Conservation (phyloP, 2,888 invertebrate genomes). For the Pantelozetes paolii region DNA sequence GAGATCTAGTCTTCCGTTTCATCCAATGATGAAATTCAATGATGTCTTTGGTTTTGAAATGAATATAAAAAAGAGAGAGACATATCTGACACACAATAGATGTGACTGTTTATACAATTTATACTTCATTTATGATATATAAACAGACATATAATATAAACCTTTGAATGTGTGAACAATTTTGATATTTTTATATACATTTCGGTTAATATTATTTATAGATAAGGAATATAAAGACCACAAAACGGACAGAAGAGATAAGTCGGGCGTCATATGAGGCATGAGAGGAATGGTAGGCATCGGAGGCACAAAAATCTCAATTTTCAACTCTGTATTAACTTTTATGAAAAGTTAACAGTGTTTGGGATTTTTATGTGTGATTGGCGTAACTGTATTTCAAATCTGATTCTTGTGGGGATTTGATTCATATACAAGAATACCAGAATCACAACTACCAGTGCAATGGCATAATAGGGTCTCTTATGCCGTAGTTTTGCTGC, state of each 20-base stretch:
- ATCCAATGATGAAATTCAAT: background rate
- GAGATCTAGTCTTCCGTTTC: slow-evolving; percentile 28
- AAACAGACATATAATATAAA: slow-evolving; percentile 9
- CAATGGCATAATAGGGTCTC: background rate
- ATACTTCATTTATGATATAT: slow-evolving; percentile 17
- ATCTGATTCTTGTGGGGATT: slow-evolving; percentile 31
- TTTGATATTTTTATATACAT: slow-evolving; percentile 32
- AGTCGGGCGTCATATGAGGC: slow-evolving; percentile 18
- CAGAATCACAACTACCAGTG: background rate
- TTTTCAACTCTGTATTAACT: slow-evolving; percentile 29
- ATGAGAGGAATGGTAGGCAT: no score
- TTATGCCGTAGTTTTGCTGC: background rate
- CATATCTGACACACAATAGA: slow-evolving; percentile 9
- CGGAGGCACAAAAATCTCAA: slow-evolving; percentile 31
- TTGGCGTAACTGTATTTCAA: slow-evolving; percentile 15
- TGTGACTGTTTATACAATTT: background rate
- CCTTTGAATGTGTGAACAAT: slow-evolving; percentile 10
- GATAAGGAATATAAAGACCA: slow-evolving; percentile 31
- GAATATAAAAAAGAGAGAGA: slow-evolving; percentile 5
- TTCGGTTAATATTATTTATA: slow-evolving; percentile 12
- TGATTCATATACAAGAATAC: background rate
- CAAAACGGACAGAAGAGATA: slow-evolving; percentile 32
- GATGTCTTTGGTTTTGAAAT: slow-evolving; percentile 31
- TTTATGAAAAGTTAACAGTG: slow-evolving; percentile 32
- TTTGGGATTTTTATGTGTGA: slow-evolving; percentile 20